A percentile compares a stretch with the other conserved stretches of the same genome.
These are phyloP conservation scores for Catonia carolina DNA, from an alignment of 2,888 invertebrate species.

Conservation along the genomic window DNA sequence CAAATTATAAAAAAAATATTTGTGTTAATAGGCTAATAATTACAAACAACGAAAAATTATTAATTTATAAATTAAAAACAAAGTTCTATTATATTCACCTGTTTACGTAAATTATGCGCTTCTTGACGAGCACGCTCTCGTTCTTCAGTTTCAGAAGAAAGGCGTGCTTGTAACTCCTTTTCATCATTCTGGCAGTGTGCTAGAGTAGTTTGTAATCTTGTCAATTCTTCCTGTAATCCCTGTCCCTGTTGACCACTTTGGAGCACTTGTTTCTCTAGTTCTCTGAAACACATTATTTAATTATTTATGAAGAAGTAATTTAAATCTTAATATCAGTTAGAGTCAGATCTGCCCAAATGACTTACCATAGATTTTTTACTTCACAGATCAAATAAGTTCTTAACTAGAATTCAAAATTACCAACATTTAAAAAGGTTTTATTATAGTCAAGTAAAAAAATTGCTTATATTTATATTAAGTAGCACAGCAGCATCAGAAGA, in stretches of 20 bases:
- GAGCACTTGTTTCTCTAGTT: conserved; percentile 34
- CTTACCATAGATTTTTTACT: too few relatives aligned
- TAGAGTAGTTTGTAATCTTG: conserved; percentile 26
- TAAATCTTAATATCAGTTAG: too few relatives aligned
- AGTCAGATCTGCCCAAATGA: too few relatives aligned
- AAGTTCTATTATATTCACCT: conserved; percentile 46
- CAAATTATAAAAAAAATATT: background rate
- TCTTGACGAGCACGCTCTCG: conserved; percentile 69
- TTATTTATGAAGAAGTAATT: conserved; percentile 21
- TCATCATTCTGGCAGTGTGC: conserved; percentile 38
- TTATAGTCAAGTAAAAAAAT: too few relatives aligned
- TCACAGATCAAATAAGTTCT: too few relatives aligned
- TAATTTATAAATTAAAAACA: background rate
- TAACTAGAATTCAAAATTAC: too few relatives aligned
- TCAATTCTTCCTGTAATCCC: conserved; percentile 33
- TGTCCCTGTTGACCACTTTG: conserved; percentile 18
- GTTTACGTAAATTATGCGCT: conserved; percentile 64
- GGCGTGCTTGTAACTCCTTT: conserved; percentile 65
- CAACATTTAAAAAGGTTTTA: too few relatives aligned
- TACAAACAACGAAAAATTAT: background rate
- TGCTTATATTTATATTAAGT: too few relatives aligned
- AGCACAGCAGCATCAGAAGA: too few relatives aligned
- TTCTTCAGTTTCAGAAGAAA: conserved; percentile 68
- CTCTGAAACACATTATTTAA: conserved; percentile 23
- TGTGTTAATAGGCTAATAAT: background rate